Base-by-base conservation (phyloP, 2,113 vertebrate species). In the Coracopsis vasa region DNA sequence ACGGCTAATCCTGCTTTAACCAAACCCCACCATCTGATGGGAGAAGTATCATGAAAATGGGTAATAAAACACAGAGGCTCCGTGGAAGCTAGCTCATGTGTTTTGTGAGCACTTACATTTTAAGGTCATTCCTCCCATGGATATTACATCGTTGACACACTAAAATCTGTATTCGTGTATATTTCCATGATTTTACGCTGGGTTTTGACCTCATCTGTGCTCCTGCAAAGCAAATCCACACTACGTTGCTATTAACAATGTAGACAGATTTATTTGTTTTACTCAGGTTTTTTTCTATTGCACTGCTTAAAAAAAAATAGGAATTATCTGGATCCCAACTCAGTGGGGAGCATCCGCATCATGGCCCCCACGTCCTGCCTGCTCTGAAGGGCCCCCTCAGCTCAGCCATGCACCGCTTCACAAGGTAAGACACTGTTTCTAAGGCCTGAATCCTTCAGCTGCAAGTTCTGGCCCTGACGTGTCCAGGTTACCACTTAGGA, bases 341-440 rank as follows among this genome's bases (percentile, higher is more conserved):
- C 5, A 0, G 3, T 23, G 35, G 20, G 50, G 27, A 81, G 29
- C 5, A 0, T 15, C 77, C 3, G 2, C 8, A 13, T 25, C 48
- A 35, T 0, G 8, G 56, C 7, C 19, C 44, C 14, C 42, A 35
- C 0, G 0, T 20, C 10, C 39, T 10, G 1, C 33, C 19, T 7
- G 29, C 41, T 54, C 56, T 3, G 1, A 48, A 29, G 10, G 41
- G 29, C 4, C 20, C 56, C 41, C 29, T 39, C 35, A 18, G 35
- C 67, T 65, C 86, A 56, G 48, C 35, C 6, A 1, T 5, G 66
- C 9, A 4, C n/a, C 3, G 1, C 42, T 37, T 7, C 20, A 4
- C 0, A 1, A 29, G 16, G 19, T 15, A n/a, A 19, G 24, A 24
- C n/a, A 29, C 15, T 4, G 3, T 13, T 64, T 56, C 25, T 23